These are phyloP conservation scores for Protobothrops mucrosquamatus DNA, from an alignment of 2,113 vertebrate genomes.

Conservation along the genomic window DNA sequence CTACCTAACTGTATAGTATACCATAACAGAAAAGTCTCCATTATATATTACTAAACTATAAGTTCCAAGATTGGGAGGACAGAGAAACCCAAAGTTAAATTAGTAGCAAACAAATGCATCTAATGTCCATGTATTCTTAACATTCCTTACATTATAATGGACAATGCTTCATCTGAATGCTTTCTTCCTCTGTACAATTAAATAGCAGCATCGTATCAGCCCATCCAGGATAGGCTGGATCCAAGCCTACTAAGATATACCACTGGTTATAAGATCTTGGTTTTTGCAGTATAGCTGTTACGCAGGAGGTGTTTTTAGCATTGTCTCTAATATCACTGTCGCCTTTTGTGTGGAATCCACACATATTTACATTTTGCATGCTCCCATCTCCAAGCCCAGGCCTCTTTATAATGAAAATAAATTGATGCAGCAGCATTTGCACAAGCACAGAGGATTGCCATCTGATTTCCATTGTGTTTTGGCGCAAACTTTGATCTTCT, in stretches of 20 bases:
- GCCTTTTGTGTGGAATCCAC: constrained; percentile 11
- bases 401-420: constrained; percentile 42
- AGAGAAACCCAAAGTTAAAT: not conserved
- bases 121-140: not conserved
- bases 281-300: not conserved
- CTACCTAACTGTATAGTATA: not conserved
- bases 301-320: constrained; percentile 11
- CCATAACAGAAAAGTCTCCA: not conserved
- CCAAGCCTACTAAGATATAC: constrained; percentile 11
- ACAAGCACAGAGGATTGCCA: constrained; percentile 26
- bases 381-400: not conserved
- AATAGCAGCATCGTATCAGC: not conserved
- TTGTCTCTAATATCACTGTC: constrained; percentile 18
- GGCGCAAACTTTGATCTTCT: constrained; percentile 33
- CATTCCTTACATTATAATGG: not conserved
- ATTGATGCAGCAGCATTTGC: constrained; percentile 16
- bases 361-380: constrained; percentile 31
- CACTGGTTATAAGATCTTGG: not conserved
- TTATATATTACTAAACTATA: not conserved
- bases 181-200: not conserved
- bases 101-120: not conserved
- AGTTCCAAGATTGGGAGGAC: not conserved
- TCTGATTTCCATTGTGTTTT: constrained; percentile 39
- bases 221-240: not conserved
- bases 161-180: not conserved